A percentile compares a stretch with the other conserved stretches of the same genome.
phyloP scores from a whole-genome alignment of 2,797 vertebrate genomes.

The Kryptolebias ocellatus region DNA sequence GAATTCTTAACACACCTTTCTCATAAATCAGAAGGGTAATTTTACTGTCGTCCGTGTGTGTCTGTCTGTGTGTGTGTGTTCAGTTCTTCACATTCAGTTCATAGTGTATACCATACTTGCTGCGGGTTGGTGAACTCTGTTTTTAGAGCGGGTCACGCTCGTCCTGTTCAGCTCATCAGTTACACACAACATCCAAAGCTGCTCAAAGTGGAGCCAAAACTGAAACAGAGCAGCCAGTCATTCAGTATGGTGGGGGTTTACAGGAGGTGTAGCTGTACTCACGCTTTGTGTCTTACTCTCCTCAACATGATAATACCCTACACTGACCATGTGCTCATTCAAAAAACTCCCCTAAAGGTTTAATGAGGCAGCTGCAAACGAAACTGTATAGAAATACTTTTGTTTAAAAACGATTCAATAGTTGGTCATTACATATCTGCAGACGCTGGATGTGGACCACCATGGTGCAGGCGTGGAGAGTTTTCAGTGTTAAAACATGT shows the following conservation, averaged over 20 bases:
- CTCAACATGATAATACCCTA: constrained; percentile 50
- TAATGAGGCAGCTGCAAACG: constrained; percentile 57
- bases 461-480: constrained; percentile 53
- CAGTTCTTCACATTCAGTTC: neutral
- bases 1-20: no score
- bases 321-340: constrained; percentile 76
- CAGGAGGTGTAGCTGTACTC: constrained; percentile 77
- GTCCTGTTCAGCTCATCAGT: constrained; percentile 10
- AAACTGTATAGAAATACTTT: constrained; percentile 45
- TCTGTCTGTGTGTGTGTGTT: neutral
- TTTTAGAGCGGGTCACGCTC: neutral
- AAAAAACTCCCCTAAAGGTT: constrained; percentile 76
- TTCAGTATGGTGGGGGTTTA: constrained; percentile 45
- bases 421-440: constrained; percentile 51
- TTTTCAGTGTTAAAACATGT: constrained; percentile 70
- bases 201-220: constrained; percentile 8
- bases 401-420: constrained; percentile 62
- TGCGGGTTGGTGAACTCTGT: no score
- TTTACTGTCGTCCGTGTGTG: neutral
- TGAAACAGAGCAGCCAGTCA: constrained; percentile 1
- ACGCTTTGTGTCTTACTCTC: constrained; percentile 65
- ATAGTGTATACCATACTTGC: no score
- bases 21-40: no score
- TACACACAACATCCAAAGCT: constrained; percentile 1
- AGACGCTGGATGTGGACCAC: constrained; percentile 70